phyloP scores from a whole-genome alignment of 2,888 invertebrate genomes.

The Hipparchia sbordonii region DNA sequence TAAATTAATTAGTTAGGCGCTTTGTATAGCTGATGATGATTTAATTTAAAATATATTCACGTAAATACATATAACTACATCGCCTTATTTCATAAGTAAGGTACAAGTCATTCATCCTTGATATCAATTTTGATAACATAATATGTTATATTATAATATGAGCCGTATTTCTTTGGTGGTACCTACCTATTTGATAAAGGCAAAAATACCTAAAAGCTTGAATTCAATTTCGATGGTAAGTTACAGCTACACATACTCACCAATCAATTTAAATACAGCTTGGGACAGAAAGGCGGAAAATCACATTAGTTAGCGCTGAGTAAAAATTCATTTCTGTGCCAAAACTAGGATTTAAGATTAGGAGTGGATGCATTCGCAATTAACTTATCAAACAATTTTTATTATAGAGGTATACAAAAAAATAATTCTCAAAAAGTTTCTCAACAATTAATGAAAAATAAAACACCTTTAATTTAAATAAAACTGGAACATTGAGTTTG shows the following conservation, averaged over 20 bases:
- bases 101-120: not conserved
- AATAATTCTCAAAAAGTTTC: no score
- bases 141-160: no score
- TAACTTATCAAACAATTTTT: not conserved
- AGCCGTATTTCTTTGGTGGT: not conserved
- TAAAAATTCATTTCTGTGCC: slow-evolving; percentile 26
- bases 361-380: not conserved
- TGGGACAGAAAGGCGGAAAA: slow-evolving; percentile 21
- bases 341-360: slow-evolving; percentile 18
- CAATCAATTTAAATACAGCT: slow-evolving; percentile 18
- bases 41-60: not conserved
- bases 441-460: not conserved
- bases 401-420: not conserved
- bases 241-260: slow-evolving; percentile 10
- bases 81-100: not conserved
- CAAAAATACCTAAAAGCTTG: not conserved
- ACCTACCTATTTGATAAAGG: not conserved
- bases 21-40: not conserved
- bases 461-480: not conserved
- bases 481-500: not conserved
- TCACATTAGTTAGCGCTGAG: slow-evolving; percentile 16
- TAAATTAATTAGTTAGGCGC: slow-evolving; percentile 27
- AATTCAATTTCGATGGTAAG: slow-evolving; percentile 6
- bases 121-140: not conserved
- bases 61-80: not conserved